Base-by-base conservation (phyloP, 1,140 invertebrate species). In the Zelostemma sp. region DNA sequence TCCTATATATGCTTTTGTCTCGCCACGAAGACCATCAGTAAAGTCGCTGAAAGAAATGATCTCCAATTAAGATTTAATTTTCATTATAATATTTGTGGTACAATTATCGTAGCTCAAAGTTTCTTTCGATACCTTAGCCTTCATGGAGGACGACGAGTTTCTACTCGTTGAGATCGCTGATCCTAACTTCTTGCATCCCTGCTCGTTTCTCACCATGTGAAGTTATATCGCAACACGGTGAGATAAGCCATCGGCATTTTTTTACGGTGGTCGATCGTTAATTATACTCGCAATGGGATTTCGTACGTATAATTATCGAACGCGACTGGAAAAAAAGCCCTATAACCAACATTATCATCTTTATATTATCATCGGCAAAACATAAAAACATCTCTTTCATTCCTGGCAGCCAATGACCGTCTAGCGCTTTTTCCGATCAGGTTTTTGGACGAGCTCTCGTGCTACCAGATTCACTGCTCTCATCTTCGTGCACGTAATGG, bases 221-320 rank as follows among this genome's bases (percentile, higher is more conserved):
- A 65, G 60, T 64, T 53, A 18, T 61, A 64, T 70, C 67, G 56
- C 60, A 47, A 53, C 15, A 6, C 48, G 65, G 60, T 60, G 63
- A 72, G 35, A 55, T 72, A 72, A 64, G 54, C 55, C 60, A 56
- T 61, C 60, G 51, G 19, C 15, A 25, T 41, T 25, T 25, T 25
- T 54, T 54, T 43, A 54, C 38, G 38, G 38, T 54, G 45, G n/a
- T 46, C 25, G 47, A 57, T 62, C 62, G 64, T 72, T 68, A 72
- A 72, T 72, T 72, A 72, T 59, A 61, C 55, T 72, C 65, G 66
- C 65, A 64, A 72, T 68, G 51, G 43, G 69, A 63, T 56, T 41
- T 41, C 40, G 40, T 15, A 15, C 40, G 40, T 41, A 56, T 31
- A 46, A 50, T 63, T 68, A 68, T 59, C 59, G 50, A 63, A 63